A percentile compares a stretch with the other conserved stretches of the same genome.
Conservation (phyloP, 2,113 vertebrate species). For the Seriola dumerili region DNA sequence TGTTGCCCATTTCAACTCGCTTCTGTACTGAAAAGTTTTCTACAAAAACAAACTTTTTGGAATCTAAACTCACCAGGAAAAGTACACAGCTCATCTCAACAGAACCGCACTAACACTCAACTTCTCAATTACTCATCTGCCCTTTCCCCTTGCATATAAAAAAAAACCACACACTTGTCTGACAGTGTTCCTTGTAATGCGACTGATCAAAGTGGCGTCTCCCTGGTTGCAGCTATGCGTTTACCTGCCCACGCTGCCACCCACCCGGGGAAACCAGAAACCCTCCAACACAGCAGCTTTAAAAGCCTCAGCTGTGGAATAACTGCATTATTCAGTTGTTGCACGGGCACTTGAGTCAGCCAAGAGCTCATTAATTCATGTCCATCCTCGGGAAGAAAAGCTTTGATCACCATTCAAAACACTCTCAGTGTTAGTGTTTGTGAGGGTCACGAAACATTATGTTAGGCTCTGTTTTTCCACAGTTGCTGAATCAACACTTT, state of each 20-base stretch:
- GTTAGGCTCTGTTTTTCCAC: not conserved
- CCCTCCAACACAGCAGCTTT: conserved; percentile 42
- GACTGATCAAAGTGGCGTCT: conserved; percentile 44
- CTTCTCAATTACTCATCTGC: not conserved
- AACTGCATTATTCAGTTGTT: conserved; percentile 37
- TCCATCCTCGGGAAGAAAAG: conserved; percentile 16
- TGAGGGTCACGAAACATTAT: conserved; percentile 6
- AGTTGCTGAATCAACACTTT: not conserved
- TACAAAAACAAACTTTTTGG: not conserved
- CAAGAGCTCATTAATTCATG: conserved; percentile 34
- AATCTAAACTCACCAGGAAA: not conserved
- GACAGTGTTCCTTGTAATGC: not conserved
- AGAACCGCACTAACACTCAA: not conserved
- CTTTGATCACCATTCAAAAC: conserved; percentile 58
- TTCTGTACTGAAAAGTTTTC: not conserved
- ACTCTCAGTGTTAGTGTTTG: not conserved
- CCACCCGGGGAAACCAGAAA: conserved; percentile 25
- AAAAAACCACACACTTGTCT: not conserved
- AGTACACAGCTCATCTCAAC: not conserved
- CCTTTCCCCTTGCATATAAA: not conserved
- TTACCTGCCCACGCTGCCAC: conserved; percentile 40
- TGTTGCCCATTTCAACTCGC: not conserved
- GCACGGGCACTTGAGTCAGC: not conserved
- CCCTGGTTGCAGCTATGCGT: conserved; percentile 3
- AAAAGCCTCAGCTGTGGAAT: conserved; percentile 32